Conservation (phyloP, 2,888 invertebrate genomes). For the Sinhomidia bicolor region DNA sequence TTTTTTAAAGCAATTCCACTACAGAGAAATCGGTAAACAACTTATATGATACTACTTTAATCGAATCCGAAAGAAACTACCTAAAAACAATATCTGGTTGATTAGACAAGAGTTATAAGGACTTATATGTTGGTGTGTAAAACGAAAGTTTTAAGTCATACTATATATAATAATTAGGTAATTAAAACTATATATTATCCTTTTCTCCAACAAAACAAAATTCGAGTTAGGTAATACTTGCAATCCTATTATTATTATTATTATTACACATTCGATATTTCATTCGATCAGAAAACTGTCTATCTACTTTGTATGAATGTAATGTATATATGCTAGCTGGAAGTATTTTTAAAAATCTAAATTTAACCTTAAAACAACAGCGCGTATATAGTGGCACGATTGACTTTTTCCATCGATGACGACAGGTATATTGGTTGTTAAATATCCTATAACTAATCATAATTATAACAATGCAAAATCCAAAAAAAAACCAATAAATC, state of each 20-base stretch:
- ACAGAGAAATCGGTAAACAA: background rate
- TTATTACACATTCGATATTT: background rate
- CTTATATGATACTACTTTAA: background rate
- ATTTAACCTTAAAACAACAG: constrained; percentile 29
- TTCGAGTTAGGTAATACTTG: background rate
- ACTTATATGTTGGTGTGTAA: background rate
- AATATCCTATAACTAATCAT: background rate
- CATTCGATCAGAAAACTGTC: background rate
- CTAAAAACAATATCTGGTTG: background rate
- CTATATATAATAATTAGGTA: background rate
- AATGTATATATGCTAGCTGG: background rate
- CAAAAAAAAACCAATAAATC: background rate
- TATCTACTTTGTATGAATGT: background rate
- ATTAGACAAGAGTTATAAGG: constrained; percentile 25
- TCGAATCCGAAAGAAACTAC: background rate
- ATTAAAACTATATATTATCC: background rate
- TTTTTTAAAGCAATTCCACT: too few species aligned
- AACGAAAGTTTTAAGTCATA: too few species aligned
- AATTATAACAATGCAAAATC: background rate
- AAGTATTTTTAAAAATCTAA: constrained; percentile 30
- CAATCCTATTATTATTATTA: background rate
- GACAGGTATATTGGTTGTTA: constrained; percentile 18
- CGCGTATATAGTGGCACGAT: constrained; percentile 52
- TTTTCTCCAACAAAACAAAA: background rate
- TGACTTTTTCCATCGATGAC: constrained; percentile 48